These are phyloP conservation scores for Coremacera marginata DNA, from an alignment of 2,888 invertebrate genomes.

Conservation along the genomic window DNA sequence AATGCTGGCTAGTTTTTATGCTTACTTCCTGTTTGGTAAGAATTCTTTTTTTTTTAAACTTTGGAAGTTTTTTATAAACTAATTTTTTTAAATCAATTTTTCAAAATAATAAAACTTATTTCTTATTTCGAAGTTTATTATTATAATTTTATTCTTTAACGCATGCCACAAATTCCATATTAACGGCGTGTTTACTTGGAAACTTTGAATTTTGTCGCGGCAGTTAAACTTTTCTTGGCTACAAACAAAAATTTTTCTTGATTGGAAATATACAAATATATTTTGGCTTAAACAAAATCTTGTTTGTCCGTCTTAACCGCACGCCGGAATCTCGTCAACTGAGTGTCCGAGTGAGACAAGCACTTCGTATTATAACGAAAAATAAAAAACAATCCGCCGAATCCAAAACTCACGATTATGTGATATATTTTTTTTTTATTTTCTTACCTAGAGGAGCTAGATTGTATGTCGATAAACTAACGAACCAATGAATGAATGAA, in stretches of 20 bases:
- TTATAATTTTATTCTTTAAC: no score
- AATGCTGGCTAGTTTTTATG: background rate
- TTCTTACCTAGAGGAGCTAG: background rate
- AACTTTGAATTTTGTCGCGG: no score
- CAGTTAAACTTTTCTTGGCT: background rate
- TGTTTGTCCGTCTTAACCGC: slow-evolving; percentile 61
- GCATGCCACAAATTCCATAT: no score
- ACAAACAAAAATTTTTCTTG: slow-evolving; percentile 34
- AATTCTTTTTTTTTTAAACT: slow-evolving; percentile 35
- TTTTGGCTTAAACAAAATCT: slow-evolving; percentile 10
- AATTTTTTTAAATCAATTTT: background rate
- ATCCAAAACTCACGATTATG: slow-evolving; percentile 2
- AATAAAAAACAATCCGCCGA: slow-evolving; percentile 15
- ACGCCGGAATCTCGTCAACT: slow-evolving; percentile 67
- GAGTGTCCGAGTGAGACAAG: slow-evolving; percentile 65
- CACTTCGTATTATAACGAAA: slow-evolving; percentile 66
- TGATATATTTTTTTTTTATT: background rate
- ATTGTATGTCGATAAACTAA: slow-evolving; percentile 9
- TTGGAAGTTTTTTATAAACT: background rate
- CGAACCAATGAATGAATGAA: slow-evolving; percentile 2
- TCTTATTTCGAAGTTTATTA: background rate
- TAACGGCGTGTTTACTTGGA: no score
- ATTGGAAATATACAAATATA: slow-evolving; percentile 22
- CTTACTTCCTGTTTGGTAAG: slow-evolving; percentile 1
- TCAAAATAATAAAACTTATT: background rate